A percentile compares a stretch with the other conserved stretches of the same genome.
Conservation (phyloP, 2,888 invertebrate species). For the Cantharis nigra region DNA sequence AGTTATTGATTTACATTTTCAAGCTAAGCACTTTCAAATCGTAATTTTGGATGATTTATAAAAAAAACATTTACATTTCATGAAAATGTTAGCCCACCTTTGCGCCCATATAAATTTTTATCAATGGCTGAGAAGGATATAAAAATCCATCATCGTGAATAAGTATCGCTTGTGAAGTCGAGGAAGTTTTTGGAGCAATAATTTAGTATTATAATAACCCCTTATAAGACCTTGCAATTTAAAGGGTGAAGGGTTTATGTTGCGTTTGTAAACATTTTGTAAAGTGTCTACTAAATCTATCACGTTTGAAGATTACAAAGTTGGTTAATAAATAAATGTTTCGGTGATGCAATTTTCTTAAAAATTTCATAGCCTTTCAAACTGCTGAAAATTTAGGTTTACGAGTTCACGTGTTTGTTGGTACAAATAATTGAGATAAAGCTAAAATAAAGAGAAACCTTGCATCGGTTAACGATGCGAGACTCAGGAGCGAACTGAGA, state of each 20-base stretch:
- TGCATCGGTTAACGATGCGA: too few relatives aligned
- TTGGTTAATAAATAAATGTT: background rate
- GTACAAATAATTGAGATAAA: background rate
- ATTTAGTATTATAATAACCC: background rate
- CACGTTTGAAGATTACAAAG: background rate
- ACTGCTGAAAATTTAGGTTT: background rate
- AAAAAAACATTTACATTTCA: background rate
- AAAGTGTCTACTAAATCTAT: background rate
- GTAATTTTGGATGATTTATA: background rate
- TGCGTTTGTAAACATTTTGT: background rate
- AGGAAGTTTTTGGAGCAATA: background rate
- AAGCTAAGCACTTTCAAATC: background rate
- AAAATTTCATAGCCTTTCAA: background rate
- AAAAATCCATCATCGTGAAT: background rate
- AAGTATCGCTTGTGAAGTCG: background rate
- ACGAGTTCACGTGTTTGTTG: background rate
- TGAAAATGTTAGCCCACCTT: background rate
- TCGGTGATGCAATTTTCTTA: background rate
- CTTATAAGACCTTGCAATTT: background rate
- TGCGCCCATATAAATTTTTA: background rate
- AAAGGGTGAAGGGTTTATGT: background rate
- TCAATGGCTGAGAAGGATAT: background rate
- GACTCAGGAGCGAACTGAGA: too few relatives aligned
- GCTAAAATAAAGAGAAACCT: background rate
- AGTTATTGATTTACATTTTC: background rate